Base-by-base conservation (phyloP, 2,797 vertebrate species). In the Acestrorhynchus altus region DNA sequence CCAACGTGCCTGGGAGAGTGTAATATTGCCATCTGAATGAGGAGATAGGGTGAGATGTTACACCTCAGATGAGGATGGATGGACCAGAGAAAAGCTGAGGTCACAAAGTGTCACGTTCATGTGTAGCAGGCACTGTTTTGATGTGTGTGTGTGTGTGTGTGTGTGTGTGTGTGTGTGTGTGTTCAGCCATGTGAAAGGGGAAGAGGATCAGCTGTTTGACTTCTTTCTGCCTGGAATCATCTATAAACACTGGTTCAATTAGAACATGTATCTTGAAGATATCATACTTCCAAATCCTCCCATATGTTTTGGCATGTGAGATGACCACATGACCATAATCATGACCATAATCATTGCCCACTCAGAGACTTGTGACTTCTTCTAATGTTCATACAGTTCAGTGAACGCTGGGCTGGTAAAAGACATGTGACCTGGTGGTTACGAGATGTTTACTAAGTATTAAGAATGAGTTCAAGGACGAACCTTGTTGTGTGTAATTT, bases 21-120 rank as follows among this genome's bases (percentile, higher is more conserved):
- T 89, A 93, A 88, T 81, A 84, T 90, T 93, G 94, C 89, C 91
- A 96, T 94, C 96, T 98, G 95, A 74, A 77, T 92, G 90, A 93
- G 83, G 85, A 86, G 87, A 85, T 73, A 81, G 72, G 83, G 78
- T 47, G 68, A 80, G 66, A 79, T 16, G 54, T 85, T 85, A 85
- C 28, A 78, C 49, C 40, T 47, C 54, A 61, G 51, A 76, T 47
- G 72, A 69, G 72, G 47, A 61, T 11, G 61, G 70, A 70, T 64
- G 65, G 46, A 44, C 54, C 42, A 42, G 28, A 68, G 68, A 79
- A 66, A 67, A 54, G 66, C 56, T 71, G 47, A 70, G n/a, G 69
- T 68, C 52, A 26, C 15, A 40, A 18, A 20, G 52, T 52, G 74
- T 71, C 65, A 76, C n/a, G 26, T 60, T 67, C 4, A 18, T 64